Base-by-base conservation (phyloP, 1,140 invertebrate species). In the Liolophura sinensis region DNA sequence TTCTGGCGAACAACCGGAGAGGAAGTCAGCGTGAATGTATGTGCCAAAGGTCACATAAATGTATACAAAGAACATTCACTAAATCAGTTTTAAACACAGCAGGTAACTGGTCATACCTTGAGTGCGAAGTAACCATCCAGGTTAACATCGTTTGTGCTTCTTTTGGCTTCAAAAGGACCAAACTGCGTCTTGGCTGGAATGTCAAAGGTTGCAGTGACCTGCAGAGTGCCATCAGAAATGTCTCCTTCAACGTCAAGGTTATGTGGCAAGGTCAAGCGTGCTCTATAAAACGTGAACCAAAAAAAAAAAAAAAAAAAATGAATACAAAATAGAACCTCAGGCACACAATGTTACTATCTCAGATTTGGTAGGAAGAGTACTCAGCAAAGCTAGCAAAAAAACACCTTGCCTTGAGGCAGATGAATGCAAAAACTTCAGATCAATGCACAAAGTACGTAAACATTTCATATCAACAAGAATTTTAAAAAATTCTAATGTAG, bases 121-220 rank as follows among this genome's bases (percentile, higher is more conserved):
- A 86, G 70, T 11, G 81, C 71, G 72, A 86, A 87, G 25, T 77
- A 54, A 31, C 77, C 78, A 31, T 77, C 72, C n/a, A 76, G 71
- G 73, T 80, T 79, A 51, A 84, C 75, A 24, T 80, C 76, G 47
- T 71, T 68, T 12, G 78, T 79, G 1, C 76, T 80, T 50, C 78
- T 75, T 64, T 79, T 83, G 22, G 85, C 86, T 67, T 84, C 77
- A 61, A 86, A 80, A 24, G 86, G 86, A 11, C 86, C 86, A 70
- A 86, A 85, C 62, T 83, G 82, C 11, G 83, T 85, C 50, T 84
- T 86, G 54, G 73, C 71, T 15, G 66, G 60, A 54, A 87, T 78
- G 18, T 65, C 46, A 48, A 71, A 67, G 52, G 72, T 64, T 50
- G 78, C 79, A 1, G 81, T 71, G 14, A 85, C 71, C 5, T 85